Conservation (phyloP, 1,140 invertebrate genomes). For the Holotrichia oblita region DNA sequence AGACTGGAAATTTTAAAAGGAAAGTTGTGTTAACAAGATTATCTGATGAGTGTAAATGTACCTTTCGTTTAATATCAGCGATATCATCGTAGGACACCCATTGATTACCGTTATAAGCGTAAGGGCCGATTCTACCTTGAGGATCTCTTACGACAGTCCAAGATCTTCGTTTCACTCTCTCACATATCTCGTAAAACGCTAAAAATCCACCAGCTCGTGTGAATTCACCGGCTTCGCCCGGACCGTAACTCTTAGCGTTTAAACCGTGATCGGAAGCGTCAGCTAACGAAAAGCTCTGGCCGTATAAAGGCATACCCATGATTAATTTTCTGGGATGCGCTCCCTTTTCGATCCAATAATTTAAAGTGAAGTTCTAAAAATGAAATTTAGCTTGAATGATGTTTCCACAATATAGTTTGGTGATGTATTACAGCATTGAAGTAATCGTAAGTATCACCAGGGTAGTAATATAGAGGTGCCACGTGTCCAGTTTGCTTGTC, state of each 20-base stretch:
- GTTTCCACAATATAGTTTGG: too few species aligned
- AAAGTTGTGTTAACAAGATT: constrained; percentile 25
- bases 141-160: constrained; percentile 75
- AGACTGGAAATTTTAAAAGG: constrained; percentile 55
- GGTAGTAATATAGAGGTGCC: constrained; percentile 79
- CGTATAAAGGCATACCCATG: constrained; percentile 85
- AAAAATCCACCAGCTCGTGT: constrained; percentile 83
- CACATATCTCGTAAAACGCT: constrained; percentile 85
- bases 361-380: constrained; percentile 79
- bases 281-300: constrained; percentile 81
- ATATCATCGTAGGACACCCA: constrained; percentile 87
- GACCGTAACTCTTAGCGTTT: constrained; percentile 74
- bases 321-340: constrained; percentile 76
- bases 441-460: constrained; percentile 76
- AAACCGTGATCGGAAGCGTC: constrained; percentile 68
- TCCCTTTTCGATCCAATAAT: constrained; percentile 83
- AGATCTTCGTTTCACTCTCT: constrained; percentile 66
- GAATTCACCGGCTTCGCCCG: constrained; percentile 80
- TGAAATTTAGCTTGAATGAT: not conserved
- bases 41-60: constrained; percentile 39
- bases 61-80: constrained; percentile 68
- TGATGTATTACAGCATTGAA: constrained; percentile 73
- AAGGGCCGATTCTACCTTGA: constrained; percentile 75
- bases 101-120: constrained; percentile 75
- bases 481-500: constrained; percentile 89